Evolutionary conservation across 2,113 vertebrate genomes (phyloP).

Genomic region (Thalassoma bifasciatum): DNA sequence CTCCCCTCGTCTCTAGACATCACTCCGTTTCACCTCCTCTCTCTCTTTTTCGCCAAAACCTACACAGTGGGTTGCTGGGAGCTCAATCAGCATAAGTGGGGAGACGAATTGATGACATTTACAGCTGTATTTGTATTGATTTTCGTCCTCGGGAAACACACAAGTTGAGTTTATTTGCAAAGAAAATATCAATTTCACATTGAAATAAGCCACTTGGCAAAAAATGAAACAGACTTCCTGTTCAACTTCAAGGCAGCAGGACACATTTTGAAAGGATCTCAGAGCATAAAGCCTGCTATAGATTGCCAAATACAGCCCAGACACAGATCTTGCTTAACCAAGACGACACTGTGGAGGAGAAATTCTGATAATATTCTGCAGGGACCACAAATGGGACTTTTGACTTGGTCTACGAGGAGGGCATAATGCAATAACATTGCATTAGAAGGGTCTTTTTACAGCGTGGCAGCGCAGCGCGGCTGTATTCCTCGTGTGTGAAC

Average conservation of each 20-base stretch:
- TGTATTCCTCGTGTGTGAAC: constrained; percentile 73
- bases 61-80: constrained; percentile 41
- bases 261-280: constrained; percentile 45
- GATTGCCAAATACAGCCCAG: constrained; percentile 44
- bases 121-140: constrained; percentile 74
- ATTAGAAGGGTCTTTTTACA: constrained; percentile 79
- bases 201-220: constrained; percentile 39
- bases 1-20: not conserved
- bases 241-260: constrained; percentile 15
- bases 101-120: constrained; percentile 81
- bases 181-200: constrained; percentile 55
- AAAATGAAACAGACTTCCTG: constrained; percentile 16
- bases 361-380: constrained; percentile 72
- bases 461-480: constrained; percentile 54
- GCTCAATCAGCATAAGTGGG: constrained; percentile 79
- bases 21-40: constrained; percentile 52
- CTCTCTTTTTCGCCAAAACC: constrained; percentile 51
- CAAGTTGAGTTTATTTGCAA: constrained; percentile 51
- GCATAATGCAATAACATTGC: constrained; percentile 79
- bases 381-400: constrained; percentile 76
- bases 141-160: constrained; percentile 59
- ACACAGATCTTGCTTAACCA: constrained; percentile 39
- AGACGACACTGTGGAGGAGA: constrained; percentile 50
- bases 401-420: constrained; percentile 75
- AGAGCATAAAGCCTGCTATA: constrained; percentile 23